Evolutionary conservation across 2,888 invertebrate species (phyloP).

Genomic region (Thereva nobilitata): DNA sequence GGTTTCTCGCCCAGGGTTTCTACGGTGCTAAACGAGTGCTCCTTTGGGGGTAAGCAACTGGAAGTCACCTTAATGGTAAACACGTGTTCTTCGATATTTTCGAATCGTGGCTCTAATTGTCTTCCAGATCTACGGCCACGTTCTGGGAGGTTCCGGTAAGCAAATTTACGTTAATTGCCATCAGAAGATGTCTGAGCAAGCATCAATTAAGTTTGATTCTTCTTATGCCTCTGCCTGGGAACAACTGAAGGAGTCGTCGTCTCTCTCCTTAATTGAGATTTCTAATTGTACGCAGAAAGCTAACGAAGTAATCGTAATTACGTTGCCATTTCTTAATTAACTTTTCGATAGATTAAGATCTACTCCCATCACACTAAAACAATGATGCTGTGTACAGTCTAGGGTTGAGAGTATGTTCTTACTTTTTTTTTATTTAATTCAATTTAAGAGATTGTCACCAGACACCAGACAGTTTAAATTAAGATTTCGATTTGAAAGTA

Average conservation of each 20-base stretch:
- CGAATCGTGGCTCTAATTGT: constrained; percentile 7
- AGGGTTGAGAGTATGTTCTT: too few species aligned
- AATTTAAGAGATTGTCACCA: too few species aligned
- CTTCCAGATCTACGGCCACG: background rate
- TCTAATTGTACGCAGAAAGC: constrained; percentile 10
- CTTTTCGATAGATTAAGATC: background rate
- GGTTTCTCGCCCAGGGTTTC: too few species aligned
- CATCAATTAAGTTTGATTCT: constrained; percentile 15
- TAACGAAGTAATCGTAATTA: constrained; percentile 6
- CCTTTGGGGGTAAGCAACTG: background rate
- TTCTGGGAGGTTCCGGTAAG: background rate
- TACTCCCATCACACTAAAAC: too few species aligned
- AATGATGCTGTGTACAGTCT: too few species aligned
- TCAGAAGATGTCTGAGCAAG: constrained; percentile 1
- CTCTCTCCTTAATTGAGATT: background rate
- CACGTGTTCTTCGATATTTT: background rate
- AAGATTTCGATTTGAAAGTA: too few species aligned
- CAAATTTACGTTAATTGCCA: constrained; percentile 23
- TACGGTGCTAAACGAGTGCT: too few species aligned
- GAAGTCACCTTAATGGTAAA: constrained; percentile 16
- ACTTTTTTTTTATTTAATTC: too few species aligned
- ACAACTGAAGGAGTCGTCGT: background rate
- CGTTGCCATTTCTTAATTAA: constrained; percentile 20
- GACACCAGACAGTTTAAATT: too few species aligned
- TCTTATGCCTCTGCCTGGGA: background rate